Base-by-base conservation (phyloP, 2,797 vertebrate species). In the Helicolenus hilgendorfi region DNA sequence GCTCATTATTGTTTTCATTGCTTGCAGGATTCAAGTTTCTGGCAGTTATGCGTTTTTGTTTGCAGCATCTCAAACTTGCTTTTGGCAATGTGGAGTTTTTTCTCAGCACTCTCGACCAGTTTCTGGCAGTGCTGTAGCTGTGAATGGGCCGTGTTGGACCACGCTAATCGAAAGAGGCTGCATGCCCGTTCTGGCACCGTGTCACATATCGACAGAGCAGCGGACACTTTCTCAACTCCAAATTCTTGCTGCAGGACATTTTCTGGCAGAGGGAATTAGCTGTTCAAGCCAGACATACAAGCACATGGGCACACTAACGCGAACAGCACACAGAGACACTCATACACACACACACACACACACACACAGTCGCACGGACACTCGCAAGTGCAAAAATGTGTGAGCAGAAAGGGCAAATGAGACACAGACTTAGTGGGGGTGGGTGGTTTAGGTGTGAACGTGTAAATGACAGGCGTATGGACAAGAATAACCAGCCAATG, bases 391-490 rank as follows among this genome's bases (percentile, higher is more conserved):
- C 81, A 84, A 33, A 87, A 87, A 84, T 64, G 80, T 90, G 83
- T 74, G 71, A 79, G 58, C 71, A 62, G 70, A 87, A 74, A 83
- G 83, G 88, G 91, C 87, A 90, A 92, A 94, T 89, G 86, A 83
- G 82, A 83, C 89, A 76, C 90, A 91, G 92, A 92, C 75, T 86
- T 86, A 49, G 74, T 74, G 92, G 86, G 86, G 86, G 94, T 84
- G 94, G 82, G 60, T 74, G 79, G 67, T 86, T 86, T 72, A 89
- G 83, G 94, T 96, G 95, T 93, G 95, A 96, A 96, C 93, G 95
- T 95, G 91, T 85, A 85, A 92, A 92, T 96, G 95, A 96, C 95
- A 96, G 95, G 89, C 92, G 86, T 93, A 88, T 90, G 89, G 89
- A 92, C 73, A 31, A 90, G 86, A 94, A 94, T 94, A 95, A 81